Evolutionary conservation across 2,113 vertebrate species (phyloP), one percentile per base, ranked within the genome.

Genomic region (Camelus bactrianus): DNA sequence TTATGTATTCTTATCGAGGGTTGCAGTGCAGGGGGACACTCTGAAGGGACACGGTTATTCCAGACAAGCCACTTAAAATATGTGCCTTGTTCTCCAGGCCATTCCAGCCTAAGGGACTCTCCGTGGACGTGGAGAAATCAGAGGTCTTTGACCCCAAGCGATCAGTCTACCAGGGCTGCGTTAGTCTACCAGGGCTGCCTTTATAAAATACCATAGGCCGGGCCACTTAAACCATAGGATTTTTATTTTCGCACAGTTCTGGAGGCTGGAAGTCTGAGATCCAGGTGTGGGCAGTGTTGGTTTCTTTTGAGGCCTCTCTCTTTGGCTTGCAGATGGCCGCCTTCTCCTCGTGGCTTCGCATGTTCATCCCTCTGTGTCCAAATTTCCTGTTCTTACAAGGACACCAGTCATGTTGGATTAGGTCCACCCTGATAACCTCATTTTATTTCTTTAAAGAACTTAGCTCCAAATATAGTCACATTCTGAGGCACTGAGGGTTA

Each of bases 261-360:
- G 16, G 54, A 35, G 24, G 30, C 52, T 92, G 22, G 42, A 50
- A 30, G 15, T 60, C 30, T 50, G 38, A 48, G 22, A 20, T 58
- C 38, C n/a, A 19, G 30, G 38, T 60, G 30, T 83, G 26, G 60
- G 52, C 89, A 75, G 42, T 6, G 20, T n/a, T 48, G 69, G 86
- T 13, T 64, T 50, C 42, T 20, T 62, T 19, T 52, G 46, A 30
- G n/a, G 16, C 8, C 72, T 52, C 58, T 70, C 30, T 48, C 35
- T 42, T 6, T 50, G 65, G 30, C 52, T 60, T 28, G 30, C 0
- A 3, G 8, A 10, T 1, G n/a, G n/a, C 54, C 1, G 0, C 2
- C n/a, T 75, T n/a, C 35, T 48, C 8, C 17, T 46, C 9, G n/a
- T 42, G 75, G 13, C 65, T 35, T 26, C 5, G 14, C 14, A 15